Evolutionary conservation across 2,888 invertebrate genomes (phyloP).

Genomic region (Papilio demoleus): DNA sequence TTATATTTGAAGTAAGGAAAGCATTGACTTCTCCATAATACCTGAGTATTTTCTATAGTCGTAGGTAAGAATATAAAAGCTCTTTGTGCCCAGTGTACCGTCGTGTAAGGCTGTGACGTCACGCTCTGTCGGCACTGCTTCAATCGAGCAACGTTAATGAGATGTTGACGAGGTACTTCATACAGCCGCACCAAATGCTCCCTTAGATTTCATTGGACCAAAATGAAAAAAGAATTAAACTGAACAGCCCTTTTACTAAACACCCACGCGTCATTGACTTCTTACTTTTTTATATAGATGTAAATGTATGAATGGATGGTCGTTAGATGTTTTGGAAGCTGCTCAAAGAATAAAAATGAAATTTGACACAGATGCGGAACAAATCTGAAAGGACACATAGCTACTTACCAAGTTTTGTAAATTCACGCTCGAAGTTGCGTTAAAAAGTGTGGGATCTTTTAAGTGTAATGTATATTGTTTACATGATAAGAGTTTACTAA

Average conservation of each 20-base stretch:
- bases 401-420: too few relatives aligned
- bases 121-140: slow-evolving; percentile 12
- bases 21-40: background rate
- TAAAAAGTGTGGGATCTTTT: too few relatives aligned
- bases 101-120: slow-evolving; percentile 1
- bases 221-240: background rate
- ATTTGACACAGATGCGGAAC: too few relatives aligned
- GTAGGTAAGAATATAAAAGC: slow-evolving; percentile 5
- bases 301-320: too few relatives aligned
- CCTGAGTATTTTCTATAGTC: background rate
- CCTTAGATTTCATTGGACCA: background rate
- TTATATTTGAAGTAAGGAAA: background rate
- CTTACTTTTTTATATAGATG: too few relatives aligned
- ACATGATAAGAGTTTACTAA: too few relatives aligned
- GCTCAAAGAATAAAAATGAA: too few relatives aligned
- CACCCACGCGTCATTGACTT: too few relatives aligned
- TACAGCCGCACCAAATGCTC: slow-evolving; percentile 1
- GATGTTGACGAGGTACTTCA: slow-evolving; percentile 37
- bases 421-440: too few relatives aligned
- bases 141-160: slow-evolving; percentile 37
- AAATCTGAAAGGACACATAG: too few relatives aligned
- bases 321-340: too few relatives aligned
- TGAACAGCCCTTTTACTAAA: background rate
- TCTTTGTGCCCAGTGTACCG: background rate
- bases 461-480: too few relatives aligned